Evolutionary conservation across 2,888 invertebrate genomes (phyloP), one percentile per base, ranked within the genome.

Genomic region (Calameuta filiformis): DNA sequence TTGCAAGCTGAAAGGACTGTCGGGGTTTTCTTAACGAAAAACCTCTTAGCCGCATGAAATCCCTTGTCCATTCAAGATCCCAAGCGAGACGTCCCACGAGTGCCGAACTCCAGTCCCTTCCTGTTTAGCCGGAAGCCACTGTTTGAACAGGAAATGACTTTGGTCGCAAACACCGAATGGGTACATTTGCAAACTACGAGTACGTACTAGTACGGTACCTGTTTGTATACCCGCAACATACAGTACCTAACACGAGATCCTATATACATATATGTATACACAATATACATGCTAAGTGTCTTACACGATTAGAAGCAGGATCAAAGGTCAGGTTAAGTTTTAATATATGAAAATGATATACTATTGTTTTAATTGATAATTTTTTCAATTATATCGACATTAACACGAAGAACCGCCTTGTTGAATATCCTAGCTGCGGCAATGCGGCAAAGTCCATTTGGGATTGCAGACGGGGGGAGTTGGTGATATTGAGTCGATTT

Each of bases 141-240:
- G 82, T 83, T 83, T 83, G 82, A 81, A 79, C 80, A 81, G 81
- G 83, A 81, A 83, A 83, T 82, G 83, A 82, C 83, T 82, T 83
- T 73, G 81, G 80, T 81, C 78, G 81, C 80, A 81, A 82, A 79
- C 79, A 79, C 80, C 75, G 31, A 40, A 69, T 31, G 40, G 11
- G 40, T 75, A 75, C 69, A 37, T 40, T 40, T 75, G 69, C 69
- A 74, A 12, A n/a, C 35, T 30, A 12, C 31, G 31, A 56, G 9
- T 56, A 56, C 23, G 40, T 40, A 56, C 56, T 23, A 9, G 56
- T 23, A 56, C 56, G 9, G 56, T 23, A 56, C 23, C 23, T 56
- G 40, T 40, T 40, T 40, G 40, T 40, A 40, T 6, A 9, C 40
- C 23, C 40, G 56, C 23, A 23, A 56, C 23, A 6, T 9, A 56